A percentile compares a stretch with the other conserved stretches of the same genome.
These are phyloP conservation scores for Percopsis transmontana DNA, from an alignment of 2,113 vertebrate species.

Conservation along the genomic window DNA sequence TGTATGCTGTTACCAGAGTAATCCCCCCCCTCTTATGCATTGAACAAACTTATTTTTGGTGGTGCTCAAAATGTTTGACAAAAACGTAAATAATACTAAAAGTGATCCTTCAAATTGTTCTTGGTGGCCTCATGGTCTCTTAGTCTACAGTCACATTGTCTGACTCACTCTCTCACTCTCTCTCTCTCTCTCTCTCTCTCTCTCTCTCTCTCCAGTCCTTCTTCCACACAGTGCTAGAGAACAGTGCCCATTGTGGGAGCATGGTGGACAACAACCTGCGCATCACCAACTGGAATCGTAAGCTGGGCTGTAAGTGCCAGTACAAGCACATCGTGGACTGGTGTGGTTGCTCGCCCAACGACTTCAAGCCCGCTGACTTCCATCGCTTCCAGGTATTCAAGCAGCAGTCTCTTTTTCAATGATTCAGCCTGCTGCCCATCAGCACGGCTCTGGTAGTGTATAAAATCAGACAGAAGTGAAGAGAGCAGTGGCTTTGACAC, in stretches of 20 bases:
- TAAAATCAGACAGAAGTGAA: too few species aligned
- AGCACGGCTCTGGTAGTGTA: too few species aligned
- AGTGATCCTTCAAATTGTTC: too few species aligned
- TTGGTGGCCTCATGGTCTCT: background rate
- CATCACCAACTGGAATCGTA: constrained; percentile 96
- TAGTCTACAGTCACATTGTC: constrained; percentile 13
- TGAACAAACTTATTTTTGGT: too few species aligned
- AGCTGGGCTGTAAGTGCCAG: constrained; percentile 92
- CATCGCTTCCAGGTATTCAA: constrained; percentile 94
- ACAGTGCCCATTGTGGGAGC: constrained; percentile 87
- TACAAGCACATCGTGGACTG: constrained; percentile 97
- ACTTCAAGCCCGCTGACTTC: constrained; percentile 92
- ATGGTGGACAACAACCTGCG: constrained; percentile 96
- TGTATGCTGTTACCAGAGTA: too few species aligned
- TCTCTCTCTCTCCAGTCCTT: constrained; percentile 76
- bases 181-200: background rate
- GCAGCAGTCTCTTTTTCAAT: too few species aligned
- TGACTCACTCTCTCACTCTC: background rate
- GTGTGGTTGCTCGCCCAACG: constrained; percentile 93
- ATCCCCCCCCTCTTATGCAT: too few species aligned
- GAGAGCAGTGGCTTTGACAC: too few species aligned
- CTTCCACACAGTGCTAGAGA: constrained; percentile 92
- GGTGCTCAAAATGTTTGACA: too few species aligned
- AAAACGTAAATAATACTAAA: too few species aligned
- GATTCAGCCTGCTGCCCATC: too few species aligned